Base-by-base conservation (phyloP, 2,797 vertebrate species). In the Oophaga sylvatica region DNA sequence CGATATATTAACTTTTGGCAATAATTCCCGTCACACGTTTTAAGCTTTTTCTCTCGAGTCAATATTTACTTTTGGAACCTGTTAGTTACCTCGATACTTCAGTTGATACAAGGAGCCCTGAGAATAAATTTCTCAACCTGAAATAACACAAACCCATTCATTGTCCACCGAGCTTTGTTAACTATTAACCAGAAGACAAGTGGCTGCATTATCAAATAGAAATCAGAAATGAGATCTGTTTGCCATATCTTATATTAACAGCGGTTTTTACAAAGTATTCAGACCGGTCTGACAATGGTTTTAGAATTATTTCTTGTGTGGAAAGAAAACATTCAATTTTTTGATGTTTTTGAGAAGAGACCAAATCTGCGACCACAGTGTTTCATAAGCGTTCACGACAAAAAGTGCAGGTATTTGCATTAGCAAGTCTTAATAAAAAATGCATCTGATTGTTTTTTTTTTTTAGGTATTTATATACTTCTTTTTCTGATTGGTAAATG, bases 61-160 rank as follows among this genome's bases (percentile, higher is more conserved):
- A 86, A 87, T 88, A 86, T 88, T 83, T 82, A 19, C 56, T 86
- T 31, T n/a, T n/a, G 22, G 63, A 86, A 75, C 79, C 79, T 82
- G 60, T 29, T 45, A 19, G 75, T 84, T 84, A 62, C 77, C 82
- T 75, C 65, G 22, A 84, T 83, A 35, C 35, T 79, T 19, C 31
- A 45, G 41, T 35, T 59, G 62, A 87, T 59, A 77, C 19, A 22
- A 41, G 19, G 10, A 60, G 53, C 20, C 77, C n/a, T 41, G 62
- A 48, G 57, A 31, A 82, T 26, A 26, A 56, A 68, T 53, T 15
- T 82, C 45, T 9, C 79, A 63, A 65, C 12, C 79, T 82, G 65
- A 31, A 70, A 56, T 31, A 81, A 70, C 65, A 22, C 31, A n/a
- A 59, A 29, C 56, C 56, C 31, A 41, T 87, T 77, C 45, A 31